phyloP scores from a whole-genome alignment of 2,113 vertebrate species.

The Archilochus colubris region DNA sequence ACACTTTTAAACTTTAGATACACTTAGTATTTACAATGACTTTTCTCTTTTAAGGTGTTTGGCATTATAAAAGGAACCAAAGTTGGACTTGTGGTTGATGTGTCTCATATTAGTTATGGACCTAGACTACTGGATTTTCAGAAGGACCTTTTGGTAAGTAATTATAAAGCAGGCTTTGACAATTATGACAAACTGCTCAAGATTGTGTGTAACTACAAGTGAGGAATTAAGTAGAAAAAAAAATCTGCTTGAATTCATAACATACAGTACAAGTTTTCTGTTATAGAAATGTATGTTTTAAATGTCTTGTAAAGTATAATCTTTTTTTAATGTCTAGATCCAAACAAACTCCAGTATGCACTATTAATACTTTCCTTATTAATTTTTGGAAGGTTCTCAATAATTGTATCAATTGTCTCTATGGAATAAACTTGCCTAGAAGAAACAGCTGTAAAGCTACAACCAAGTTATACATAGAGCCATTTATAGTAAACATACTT shows the following conservation, averaged over 20 bases:
- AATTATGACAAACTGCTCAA: neutral
- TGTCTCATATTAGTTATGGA: conserved; percentile 54
- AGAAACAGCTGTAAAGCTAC: neutral
- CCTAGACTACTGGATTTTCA: conserved; percentile 71
- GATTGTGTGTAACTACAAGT: neutral
- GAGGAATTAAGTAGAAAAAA: neutral
- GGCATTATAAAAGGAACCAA: conserved; percentile 78
- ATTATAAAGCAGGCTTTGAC: neutral
- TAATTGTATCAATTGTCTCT: neutral
- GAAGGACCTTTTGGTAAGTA: conserved; percentile 78
- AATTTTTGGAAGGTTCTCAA: neutral
- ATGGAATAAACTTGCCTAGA: neutral
- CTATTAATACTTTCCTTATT: neutral
- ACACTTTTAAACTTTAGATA: neutral
- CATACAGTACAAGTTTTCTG: neutral
- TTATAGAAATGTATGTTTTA: neutral
- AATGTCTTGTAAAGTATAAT: neutral
- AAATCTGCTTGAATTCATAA: neutral
- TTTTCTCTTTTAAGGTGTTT: conserved; percentile 75
- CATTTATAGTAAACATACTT: neutral
- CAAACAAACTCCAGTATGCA: neutral
- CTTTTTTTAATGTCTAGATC: neutral
- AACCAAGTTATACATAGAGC: neutral
- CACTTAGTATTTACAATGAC: neutral
- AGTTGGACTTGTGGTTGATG: conserved; percentile 77